Conservation (phyloP, 1,140 invertebrate species). For the Camponotus pennsylvanicus region DNA sequence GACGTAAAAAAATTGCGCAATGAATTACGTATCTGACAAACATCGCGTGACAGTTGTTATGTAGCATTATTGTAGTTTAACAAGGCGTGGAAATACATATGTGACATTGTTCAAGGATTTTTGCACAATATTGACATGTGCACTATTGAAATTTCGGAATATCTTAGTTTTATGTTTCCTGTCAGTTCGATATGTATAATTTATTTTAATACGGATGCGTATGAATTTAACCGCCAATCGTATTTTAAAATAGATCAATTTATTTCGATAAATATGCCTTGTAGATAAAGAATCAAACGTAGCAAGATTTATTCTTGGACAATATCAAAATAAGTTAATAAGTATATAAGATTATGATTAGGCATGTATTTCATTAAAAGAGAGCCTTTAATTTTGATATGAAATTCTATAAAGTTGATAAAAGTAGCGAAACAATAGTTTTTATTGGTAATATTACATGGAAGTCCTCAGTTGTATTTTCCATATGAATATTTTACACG, state of each 20-base stretch:
- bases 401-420: neutral
- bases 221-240: neutral
- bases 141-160: constrained; percentile 21
- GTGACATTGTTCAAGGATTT: constrained; percentile 23
- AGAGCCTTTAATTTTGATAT: neutral
- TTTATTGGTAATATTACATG: neutral
- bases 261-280: neutral
- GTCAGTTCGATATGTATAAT: neutral
- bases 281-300: neutral
- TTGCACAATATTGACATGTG: constrained; percentile 1
- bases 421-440: neutral
- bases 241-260: neutral
- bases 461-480: neutral
- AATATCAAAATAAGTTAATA: neutral
- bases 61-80: neutral
- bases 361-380: neutral
- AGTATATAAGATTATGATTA: too few species aligned
- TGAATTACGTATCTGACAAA: neutral
- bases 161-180: constrained; percentile 20
- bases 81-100: neutral
- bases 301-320: neutral
- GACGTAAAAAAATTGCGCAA: constrained; percentile 17
- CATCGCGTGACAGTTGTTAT: constrained; percentile 15
- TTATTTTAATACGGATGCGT: neutral
- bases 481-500: neutral